Evolutionary conservation across 1,140 invertebrate species (phyloP).

Genomic region (Coboldia fuscipes): DNA sequence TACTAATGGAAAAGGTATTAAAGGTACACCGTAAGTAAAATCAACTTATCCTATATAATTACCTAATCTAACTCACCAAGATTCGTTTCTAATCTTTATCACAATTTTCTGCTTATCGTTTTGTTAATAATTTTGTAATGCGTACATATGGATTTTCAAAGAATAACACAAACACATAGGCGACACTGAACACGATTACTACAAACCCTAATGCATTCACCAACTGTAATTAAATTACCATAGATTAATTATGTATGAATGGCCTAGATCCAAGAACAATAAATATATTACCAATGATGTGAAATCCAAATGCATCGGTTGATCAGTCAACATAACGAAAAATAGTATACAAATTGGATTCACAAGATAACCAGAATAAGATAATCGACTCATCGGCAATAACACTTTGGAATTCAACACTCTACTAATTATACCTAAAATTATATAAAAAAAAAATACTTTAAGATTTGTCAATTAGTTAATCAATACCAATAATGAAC

Average conservation of each 20-base stretch:
- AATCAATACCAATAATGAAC: conserved; percentile 5
- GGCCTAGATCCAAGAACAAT: background rate
- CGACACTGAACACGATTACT: conserved; percentile 8
- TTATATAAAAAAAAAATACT: conserved; percentile 2
- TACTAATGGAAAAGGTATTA: too few species aligned
- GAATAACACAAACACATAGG: conserved; percentile 7
- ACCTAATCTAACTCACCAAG: too few species aligned
- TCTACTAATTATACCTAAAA: conserved; percentile 15
- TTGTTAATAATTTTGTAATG: conserved; percentile 10
- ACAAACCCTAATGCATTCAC: conserved; percentile 6
- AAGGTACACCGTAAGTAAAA: too few species aligned
- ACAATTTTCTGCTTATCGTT: too few species aligned
- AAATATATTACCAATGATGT: conserved; percentile 6
- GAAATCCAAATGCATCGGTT: conserved; percentile 6
- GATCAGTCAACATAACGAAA: conserved; percentile 7
- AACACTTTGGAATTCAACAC: conserved; percentile 21
- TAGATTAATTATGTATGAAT: background rate
- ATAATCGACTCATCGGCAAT: conserved; percentile 25
- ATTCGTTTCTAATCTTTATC: too few species aligned
- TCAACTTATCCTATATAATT: too few species aligned
- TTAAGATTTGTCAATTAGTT: background rate
- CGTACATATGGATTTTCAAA: conserved; percentile 13
- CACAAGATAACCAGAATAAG: conserved; percentile 25
- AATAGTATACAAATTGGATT: conserved; percentile 20
- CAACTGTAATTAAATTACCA: conserved; percentile 6